Evolutionary conservation across 2,888 invertebrate genomes (phyloP), one percentile per base, ranked within the genome.

Genomic region (Harpalus rubripes): DNA sequence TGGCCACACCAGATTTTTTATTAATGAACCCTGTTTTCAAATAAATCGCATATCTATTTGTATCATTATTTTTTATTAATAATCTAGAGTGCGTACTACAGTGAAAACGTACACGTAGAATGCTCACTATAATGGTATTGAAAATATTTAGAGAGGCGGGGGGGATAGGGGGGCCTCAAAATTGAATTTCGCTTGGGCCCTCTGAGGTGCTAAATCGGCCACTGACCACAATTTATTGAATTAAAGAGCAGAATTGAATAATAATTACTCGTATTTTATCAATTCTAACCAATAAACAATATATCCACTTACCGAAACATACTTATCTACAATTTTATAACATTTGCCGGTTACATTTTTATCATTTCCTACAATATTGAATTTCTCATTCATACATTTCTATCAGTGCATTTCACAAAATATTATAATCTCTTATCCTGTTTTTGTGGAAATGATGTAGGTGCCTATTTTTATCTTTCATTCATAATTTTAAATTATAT

Each of bases 401-500:
- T 59, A 15, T 16, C n/a, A 59, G n/a, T 58, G n/a, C 2, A 16
- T 59, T 59, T 59, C 59, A 7, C 15, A 59, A 12, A 59, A 59
- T 59, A 10, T 59, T 59, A 59, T 59, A 16, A 59, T 16, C 59
- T 15, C 59, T 1, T n/a, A 59, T 59, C 59, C 59, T 59, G 16
- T 16, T 59, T 59, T 59, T 59, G 15, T 59, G 16, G 59, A 59
- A 59, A 59, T 56, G 56, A 4, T 56, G n/a, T n/a, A 56, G 12
- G 2, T 59, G 6, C 7, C 59, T 7, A 6, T 16, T 16, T 32
- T 59, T 59, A 59, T 59, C 59, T 59, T 16, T 59, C 59, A 59
- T 59, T 59, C 59, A 59, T 59, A 59, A 16, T 59, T 16, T 59
- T 10, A 16, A 16, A 16, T 16, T 16, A 59, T 15, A 16, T 59